Evolutionary conservation across 2,113 vertebrate species (phyloP).

Genomic region (Vireo altiloquus): DNA sequence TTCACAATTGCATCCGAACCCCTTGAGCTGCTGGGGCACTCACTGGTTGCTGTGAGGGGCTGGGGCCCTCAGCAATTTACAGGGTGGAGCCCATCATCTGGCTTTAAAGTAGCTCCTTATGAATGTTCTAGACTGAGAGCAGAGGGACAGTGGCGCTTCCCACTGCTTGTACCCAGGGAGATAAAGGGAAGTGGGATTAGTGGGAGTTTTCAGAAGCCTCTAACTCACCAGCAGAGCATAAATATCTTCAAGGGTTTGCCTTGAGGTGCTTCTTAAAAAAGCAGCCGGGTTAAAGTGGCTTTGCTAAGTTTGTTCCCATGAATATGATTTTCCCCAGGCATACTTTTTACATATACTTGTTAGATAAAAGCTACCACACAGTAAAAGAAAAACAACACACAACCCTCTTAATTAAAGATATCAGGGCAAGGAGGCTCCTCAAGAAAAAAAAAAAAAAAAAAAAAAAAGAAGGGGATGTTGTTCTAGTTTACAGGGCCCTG

Average conservation of each 20-base stretch:
- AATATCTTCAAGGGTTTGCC: constrained; percentile 62
- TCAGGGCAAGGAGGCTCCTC: not conserved
- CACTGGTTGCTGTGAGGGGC: not conserved
- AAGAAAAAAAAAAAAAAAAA: not conserved
- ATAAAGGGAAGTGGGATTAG: constrained; percentile 24
- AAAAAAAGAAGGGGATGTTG: not conserved
- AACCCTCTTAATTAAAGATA: constrained; percentile 64
- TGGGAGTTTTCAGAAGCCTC: constrained; percentile 54
- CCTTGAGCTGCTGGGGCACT: not conserved
- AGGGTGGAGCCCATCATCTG: not conserved
- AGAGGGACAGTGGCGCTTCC: constrained; percentile 15
- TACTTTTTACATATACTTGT: constrained; percentile 48
- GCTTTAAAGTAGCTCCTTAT: constrained; percentile 1
- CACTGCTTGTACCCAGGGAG: not conserved
- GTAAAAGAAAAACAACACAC: constrained; percentile 43
- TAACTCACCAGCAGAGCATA: constrained; percentile 25
- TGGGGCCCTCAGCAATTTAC: not conserved
- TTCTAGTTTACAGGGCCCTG: not conserved
- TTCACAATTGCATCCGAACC: not conserved
- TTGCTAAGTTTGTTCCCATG: constrained; percentile 59
- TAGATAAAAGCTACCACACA: constrained; percentile 61
- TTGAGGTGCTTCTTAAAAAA: constrained; percentile 56
- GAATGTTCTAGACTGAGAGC: constrained; percentile 26
- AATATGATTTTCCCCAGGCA: constrained; percentile 62
- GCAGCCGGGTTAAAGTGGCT: constrained; percentile 53